Conservation (phyloP, 2,888 invertebrate species). For the Smittia sp. region DNA sequence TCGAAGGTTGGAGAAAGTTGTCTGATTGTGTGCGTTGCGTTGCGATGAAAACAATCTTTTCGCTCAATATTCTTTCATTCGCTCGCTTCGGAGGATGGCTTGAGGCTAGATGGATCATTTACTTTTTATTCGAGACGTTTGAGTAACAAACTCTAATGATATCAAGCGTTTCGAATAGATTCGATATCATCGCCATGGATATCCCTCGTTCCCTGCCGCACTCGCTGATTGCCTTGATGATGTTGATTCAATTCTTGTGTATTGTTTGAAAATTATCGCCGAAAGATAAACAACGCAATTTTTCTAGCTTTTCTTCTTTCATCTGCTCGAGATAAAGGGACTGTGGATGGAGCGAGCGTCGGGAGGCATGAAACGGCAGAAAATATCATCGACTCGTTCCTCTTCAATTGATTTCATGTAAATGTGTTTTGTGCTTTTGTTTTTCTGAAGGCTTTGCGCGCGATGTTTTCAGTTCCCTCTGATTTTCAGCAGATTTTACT, state of each 20-base stretch:
- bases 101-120: conserved; percentile 41
- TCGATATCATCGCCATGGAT: conserved; percentile 38
- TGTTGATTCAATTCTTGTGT: conserved; percentile 38
- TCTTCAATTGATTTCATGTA: conserved; percentile 15
- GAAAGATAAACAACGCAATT: conserved; percentile 20
- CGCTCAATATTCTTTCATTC: not conserved
- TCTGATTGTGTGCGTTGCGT: not conserved
- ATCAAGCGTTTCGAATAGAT: conserved; percentile 25
- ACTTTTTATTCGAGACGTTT: conserved; percentile 31
- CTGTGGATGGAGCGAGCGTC: not conserved
- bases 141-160: conserved; percentile 22
- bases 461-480: not conserved
- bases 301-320: not conserved
- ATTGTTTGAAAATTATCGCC: conserved; percentile 39
- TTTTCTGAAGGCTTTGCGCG: not conserved
- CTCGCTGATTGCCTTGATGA: conserved; percentile 39
- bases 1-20: not conserved
- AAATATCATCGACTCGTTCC: not conserved
- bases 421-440: conserved; percentile 17
- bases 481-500: conserved; percentile 8
- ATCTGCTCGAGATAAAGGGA: not conserved
- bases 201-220: not conserved
- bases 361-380: not conserved
- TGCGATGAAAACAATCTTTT: not conserved
- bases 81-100: conserved; percentile 18